Conservation (phyloP, 2,888 invertebrate species). For the Euzophera pinguis region DNA sequence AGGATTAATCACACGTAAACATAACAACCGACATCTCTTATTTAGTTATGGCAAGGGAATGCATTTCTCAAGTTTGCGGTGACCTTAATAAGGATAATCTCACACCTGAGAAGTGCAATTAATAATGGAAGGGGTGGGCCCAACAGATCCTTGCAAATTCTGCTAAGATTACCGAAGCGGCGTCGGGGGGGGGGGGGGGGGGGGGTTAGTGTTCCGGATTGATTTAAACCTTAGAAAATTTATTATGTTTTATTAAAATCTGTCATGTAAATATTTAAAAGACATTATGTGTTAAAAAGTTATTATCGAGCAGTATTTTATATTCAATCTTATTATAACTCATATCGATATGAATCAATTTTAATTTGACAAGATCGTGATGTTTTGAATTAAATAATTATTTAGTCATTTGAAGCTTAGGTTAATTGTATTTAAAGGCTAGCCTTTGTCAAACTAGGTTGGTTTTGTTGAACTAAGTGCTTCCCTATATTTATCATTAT, state of each 20-base stretch:
- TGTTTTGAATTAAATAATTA: too few species aligned
- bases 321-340: too few species aligned
- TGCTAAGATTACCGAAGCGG: slow-evolving; percentile 38
- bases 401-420: too few species aligned
- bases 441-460: too few species aligned
- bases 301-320: too few species aligned
- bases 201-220: not conserved
- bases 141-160: slow-evolving; percentile 50
- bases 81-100: slow-evolving; percentile 72
- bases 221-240: not conserved
- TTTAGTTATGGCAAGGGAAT: slow-evolving; percentile 33
- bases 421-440: too few species aligned
- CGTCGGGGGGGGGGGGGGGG: not conserved
- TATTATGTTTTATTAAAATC: too few species aligned
- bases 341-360: too few species aligned
- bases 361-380: too few species aligned
- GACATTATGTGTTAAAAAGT: too few species aligned
- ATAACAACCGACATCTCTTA: not conserved
- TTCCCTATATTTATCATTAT: not conserved
- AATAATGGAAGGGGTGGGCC: slow-evolving; percentile 62
- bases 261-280: too few species aligned
- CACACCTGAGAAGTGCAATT: slow-evolving; percentile 75
- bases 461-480: too few species aligned
- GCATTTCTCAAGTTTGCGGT: slow-evolving; percentile 61
- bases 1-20: not conserved